A percentile compares a stretch with the other conserved stretches of the same genome.
Conservation (phyloP, 2,888 invertebrate species). For the Sycophila texana region DNA sequence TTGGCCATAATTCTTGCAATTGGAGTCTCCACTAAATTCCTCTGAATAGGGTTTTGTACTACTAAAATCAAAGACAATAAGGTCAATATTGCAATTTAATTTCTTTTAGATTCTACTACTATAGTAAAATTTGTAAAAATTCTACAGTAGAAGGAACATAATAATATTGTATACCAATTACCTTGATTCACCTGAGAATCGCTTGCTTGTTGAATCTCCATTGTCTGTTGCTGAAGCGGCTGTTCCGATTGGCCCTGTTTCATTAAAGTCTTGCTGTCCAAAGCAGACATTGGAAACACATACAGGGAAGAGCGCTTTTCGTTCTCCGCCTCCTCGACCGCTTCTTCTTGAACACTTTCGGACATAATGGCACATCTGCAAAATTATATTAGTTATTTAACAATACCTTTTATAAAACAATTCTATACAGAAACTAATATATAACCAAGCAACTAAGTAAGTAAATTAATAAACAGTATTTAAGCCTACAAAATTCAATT, state of each 20-base stretch:
- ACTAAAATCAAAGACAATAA: background rate
- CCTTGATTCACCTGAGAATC: slow-evolving; percentile 1
- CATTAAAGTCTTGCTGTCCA: slow-evolving; percentile 54
- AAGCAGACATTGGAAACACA: slow-evolving; percentile 67
- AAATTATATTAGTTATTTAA: slow-evolving; percentile 50
- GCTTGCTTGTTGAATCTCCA: slow-evolving; percentile 12
- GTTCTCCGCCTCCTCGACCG: slow-evolving; percentile 66
- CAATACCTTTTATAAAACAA: too few species aligned
- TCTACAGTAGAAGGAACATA: too few species aligned
- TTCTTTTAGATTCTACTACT: too few species aligned
- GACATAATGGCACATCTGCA: slow-evolving; percentile 83
- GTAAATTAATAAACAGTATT: too few species aligned
- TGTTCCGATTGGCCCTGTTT: slow-evolving; percentile 56
- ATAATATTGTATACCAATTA: background rate
- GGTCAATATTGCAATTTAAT: too few species aligned
- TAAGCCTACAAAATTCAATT: too few species aligned
- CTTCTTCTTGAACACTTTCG: slow-evolving; percentile 79
- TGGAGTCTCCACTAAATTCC: slow-evolving; percentile 24
- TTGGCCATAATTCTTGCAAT: slow-evolving; percentile 32
- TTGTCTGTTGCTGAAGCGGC: slow-evolving; percentile 1
- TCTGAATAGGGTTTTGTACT: background rate
- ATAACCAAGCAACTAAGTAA: too few species aligned
- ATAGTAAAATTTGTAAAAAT: too few species aligned
- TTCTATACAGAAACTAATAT: too few species aligned
- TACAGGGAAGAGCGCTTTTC: slow-evolving; percentile 70